These are phyloP conservation scores for Eristalis arbustorum DNA, from an alignment of 2,888 invertebrate species.

Conservation along the genomic window DNA sequence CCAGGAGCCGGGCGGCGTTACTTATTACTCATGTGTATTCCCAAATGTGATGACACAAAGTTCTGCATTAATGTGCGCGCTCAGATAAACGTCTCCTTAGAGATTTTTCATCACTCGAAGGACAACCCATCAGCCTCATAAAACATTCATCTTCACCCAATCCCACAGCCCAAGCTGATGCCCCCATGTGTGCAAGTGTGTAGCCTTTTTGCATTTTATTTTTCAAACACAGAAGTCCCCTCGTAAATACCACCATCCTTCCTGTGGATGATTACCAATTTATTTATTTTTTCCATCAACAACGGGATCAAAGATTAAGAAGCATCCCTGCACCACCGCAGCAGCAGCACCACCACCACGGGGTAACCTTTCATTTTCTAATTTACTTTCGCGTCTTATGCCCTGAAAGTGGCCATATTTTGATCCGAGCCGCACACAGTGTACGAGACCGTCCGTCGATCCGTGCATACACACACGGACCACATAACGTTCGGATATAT, in stretches of 20 bases:
- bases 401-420: slow-evolving; percentile 40
- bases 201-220: background rate
- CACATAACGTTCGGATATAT: background rate
- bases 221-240: background rate
- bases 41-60: background rate
- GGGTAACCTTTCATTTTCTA: slow-evolving; percentile 24
- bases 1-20: background rate
- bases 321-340: background rate
- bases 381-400: slow-evolving; percentile 28
- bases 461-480: background rate
- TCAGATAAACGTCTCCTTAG: background rate
- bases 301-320: slow-evolving; percentile 43
- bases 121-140: background rate
- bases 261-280: slow-evolving; percentile 11
- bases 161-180: background rate
- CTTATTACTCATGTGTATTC: background rate
- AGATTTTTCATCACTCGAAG: background rate
- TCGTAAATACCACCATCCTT: background rate
- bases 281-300: slow-evolving; percentile 1
- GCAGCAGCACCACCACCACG: background rate
- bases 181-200: background rate
- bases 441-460: background rate
- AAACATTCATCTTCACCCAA: background rate
- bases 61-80: background rate
- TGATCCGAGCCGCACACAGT: slow-evolving; percentile 1